Base-by-base conservation (phyloP, 2,888 invertebrate species). In the Tromatobia lineatoria region DNA sequence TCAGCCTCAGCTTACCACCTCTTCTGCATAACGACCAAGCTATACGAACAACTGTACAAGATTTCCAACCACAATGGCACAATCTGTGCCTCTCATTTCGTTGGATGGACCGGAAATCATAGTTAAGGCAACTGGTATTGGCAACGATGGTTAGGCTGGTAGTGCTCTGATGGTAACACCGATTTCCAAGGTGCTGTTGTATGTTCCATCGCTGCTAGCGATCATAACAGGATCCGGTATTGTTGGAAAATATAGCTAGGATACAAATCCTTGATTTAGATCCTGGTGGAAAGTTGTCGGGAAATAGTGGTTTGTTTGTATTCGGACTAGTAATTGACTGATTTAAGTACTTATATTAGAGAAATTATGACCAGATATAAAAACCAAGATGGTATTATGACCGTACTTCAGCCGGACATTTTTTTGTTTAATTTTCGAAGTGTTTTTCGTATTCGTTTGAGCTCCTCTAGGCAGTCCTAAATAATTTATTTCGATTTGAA, bases 41-140 rank as follows among this genome's bases (percentile, higher is more conserved):
- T n/a, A 7, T 23, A 29, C 2, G 10, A 29, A 59, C 29, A 23
- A 57, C 1, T 29, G 23, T 23, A 13, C 59, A 57, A 59, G 45
- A 45, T 18, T 42, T n/a, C 15, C 42, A 25, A n/a, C 29, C 4
- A 11, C 25, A 25, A 29, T n/a, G 45, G 57, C 15, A n/a, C 25
- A 57, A 59, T 61, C 29, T 4, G 29, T 61, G 47, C 8, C 25
- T 29, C 25, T 25, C 34, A 61, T 74, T 6, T 47, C 61, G 42
- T 42, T 61, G 20, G 42, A 47, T 20, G 45, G 18, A 47, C 50
- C 47, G 47, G 61, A 61, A 74, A 74, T 61, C 34, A 50, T 42
- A 20, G 74, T 61, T 74, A 61, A 29, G 61, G 47, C 47, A 20
- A 47, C 59, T 18, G 61, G 61, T 74, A 61, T 45, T 29, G 59